A percentile compares a stretch with the other conserved stretches of the same genome.
These are phyloP conservation scores for Lepisosteus oculatus DNA, from an alignment of 2,113 vertebrate genomes.

Conservation along the genomic window DNA sequence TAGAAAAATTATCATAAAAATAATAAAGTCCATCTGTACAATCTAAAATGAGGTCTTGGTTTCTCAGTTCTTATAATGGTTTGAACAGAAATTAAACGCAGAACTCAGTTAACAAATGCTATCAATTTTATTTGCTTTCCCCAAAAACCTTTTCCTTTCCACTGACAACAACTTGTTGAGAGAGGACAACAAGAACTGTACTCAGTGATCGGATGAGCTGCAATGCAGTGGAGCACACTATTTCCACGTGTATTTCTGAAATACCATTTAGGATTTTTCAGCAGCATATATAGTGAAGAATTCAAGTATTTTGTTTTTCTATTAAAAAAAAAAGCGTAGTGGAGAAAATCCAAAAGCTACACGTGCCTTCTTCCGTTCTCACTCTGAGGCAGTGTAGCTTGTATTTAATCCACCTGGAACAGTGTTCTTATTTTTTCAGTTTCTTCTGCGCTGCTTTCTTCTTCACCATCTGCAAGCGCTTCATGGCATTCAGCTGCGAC, in stretches of 20 bases:
- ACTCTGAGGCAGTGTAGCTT: not conserved
- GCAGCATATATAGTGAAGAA: slow-evolving; percentile 43
- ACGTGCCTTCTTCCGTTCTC: not conserved
- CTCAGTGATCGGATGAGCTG: not conserved
- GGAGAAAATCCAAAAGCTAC: not conserved
- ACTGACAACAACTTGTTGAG: not conserved
- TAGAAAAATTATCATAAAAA: no score
- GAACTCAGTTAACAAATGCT: no score
- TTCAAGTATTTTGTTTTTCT: slow-evolving; percentile 52
- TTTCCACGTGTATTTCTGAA: no score
- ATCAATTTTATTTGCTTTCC: no score
- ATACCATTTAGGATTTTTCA: slow-evolving; percentile 20
- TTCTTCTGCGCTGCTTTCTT: slow-evolving; percentile 98
- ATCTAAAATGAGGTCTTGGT: no score
- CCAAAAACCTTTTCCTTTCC: slow-evolving; percentile 13
- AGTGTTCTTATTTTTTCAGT: slow-evolving; percentile 77
- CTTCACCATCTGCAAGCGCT: slow-evolving; percentile 93
- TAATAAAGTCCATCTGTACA: no score
- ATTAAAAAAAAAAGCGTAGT: slow-evolving; percentile 1
- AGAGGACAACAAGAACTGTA: not conserved
- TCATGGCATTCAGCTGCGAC: slow-evolving; percentile 95
- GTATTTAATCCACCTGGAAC: slow-evolving; percentile 6
- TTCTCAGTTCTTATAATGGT: slow-evolving; percentile 17
- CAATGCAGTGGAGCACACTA: no score
- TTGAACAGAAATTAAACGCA: not conserved